Percentiles rank a stretch among this genome's conserved stretches.
phyloP scores from a whole-genome alignment of 2,888 invertebrate species.

The Macaria liturata region DNA sequence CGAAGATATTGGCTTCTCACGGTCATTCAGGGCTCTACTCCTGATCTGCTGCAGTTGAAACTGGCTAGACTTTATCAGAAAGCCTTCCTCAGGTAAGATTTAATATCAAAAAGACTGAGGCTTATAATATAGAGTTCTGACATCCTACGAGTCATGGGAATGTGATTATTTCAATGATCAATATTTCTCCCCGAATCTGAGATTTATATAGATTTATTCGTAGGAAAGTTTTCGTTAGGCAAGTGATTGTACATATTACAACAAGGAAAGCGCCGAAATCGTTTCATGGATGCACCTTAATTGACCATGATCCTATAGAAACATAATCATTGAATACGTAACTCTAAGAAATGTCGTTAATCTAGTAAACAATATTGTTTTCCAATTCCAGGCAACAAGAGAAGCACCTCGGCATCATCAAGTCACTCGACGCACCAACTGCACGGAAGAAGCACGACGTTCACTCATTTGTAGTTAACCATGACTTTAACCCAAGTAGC shows the following conservation, averaged over 20 bases:
- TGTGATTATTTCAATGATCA: too few relatives aligned
- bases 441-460: constrained; percentile 76
- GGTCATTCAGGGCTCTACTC: constrained; percentile 85
- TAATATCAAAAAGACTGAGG: constrained; percentile 44
- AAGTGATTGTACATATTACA: too few relatives aligned
- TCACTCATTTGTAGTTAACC: constrained; percentile 72
- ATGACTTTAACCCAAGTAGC: constrained; percentile 49
- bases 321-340: background rate
- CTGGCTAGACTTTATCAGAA: constrained; percentile 90
- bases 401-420: constrained; percentile 88
- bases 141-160: too few relatives aligned
- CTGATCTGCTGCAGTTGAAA: constrained; percentile 87
- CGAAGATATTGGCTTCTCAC: constrained; percentile 92
- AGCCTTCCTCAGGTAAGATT: constrained; percentile 88
- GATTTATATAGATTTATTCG: too few relatives aligned
- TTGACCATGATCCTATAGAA: too few relatives aligned
- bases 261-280: too few relatives aligned
- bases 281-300: too few relatives aligned
- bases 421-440: constrained; percentile 74
- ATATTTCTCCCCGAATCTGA: too few relatives aligned
- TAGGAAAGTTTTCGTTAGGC: too few relatives aligned
- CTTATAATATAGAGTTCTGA: too few relatives aligned
- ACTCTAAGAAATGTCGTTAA: background rate
- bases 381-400: constrained; percentile 88
- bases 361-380: constrained; percentile 12